Percentiles rank a stretch among this genome's conserved stretches.
These are phyloP conservation scores for Cydia fagiglandana DNA, from an alignment of 1,140 invertebrate genomes.

Conservation along the genomic window DNA sequence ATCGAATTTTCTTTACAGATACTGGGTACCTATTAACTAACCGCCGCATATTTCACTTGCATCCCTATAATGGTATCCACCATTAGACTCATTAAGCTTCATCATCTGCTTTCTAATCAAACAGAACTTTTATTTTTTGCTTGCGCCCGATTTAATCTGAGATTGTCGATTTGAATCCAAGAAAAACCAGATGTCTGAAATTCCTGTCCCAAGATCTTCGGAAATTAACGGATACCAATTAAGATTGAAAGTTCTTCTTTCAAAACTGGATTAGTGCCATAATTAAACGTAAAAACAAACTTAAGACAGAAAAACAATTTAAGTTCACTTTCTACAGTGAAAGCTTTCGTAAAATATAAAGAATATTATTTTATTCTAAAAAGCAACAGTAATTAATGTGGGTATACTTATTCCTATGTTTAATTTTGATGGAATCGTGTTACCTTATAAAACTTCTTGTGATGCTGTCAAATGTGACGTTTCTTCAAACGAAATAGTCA, in stretches of 20 bases:
- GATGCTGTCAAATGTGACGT: no score
- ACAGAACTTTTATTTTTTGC: constrained; percentile 52
- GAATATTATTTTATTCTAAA: no score
- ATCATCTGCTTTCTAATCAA: constrained; percentile 60
- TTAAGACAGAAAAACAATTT: background rate
- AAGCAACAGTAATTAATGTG: no score
- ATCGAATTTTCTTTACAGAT: no score
- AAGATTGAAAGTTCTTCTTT: background rate
- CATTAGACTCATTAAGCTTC: constrained; percentile 47
- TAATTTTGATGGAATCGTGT: no score
- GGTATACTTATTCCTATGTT: no score
- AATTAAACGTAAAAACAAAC: background rate
- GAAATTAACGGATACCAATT: constrained; percentile 26
- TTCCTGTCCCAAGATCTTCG: background rate
- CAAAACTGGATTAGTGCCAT: background rate
- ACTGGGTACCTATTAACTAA: no score
- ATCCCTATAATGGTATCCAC: background rate
- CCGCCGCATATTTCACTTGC: background rate
- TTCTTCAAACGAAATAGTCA: no score
- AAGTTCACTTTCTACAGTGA: no score
- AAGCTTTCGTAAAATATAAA: no score
- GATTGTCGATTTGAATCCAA: constrained; percentile 42
- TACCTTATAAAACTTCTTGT: no score
- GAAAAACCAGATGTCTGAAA: constrained; percentile 34
- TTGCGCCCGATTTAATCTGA: constrained; percentile 46